Evolutionary conservation across 2,113 vertebrate species (phyloP).

Genomic region (Caranx ignobilis): DNA sequence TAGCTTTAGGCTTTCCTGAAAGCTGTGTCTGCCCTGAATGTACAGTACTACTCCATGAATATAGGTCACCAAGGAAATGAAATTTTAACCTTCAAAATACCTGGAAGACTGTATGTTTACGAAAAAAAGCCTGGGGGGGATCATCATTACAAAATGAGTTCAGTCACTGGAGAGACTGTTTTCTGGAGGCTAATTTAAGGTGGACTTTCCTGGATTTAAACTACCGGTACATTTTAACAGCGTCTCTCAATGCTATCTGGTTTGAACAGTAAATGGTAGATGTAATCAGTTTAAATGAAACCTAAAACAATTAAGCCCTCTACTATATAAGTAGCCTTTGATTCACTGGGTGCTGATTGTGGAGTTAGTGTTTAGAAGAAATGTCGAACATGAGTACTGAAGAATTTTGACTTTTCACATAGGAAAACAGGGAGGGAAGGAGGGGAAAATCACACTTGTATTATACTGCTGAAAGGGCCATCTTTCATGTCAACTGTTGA

Average conservation of each 20-base stretch:
- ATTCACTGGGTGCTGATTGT: background rate
- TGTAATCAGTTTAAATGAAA: background rate
- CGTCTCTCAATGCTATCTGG: background rate
- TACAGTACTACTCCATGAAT: conserved; percentile 49
- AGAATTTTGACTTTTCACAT: background rate
- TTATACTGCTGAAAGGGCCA: background rate
- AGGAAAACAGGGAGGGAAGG: conserved; percentile 3
- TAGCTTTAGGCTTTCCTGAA: conserved; percentile 76
- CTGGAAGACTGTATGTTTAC: conserved; percentile 9
- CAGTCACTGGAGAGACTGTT: conserved; percentile 15
- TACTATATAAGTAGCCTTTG: background rate
- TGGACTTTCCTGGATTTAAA: background rate
- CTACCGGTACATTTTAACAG: background rate
- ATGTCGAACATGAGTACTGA: conserved; percentile 1
- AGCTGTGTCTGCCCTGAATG: conserved; percentile 58
- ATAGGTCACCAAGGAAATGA: conserved; percentile 58
- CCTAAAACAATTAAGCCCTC: no score
- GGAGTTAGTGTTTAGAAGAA: background rate
- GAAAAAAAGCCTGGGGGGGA: conserved; percentile 27
- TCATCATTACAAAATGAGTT: conserved; percentile 34
- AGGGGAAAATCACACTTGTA: conserved; percentile 10
- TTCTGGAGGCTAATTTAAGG: conserved; percentile 27
- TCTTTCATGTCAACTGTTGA: background rate
- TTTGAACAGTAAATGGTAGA: background rate
- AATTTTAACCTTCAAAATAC: conserved; percentile 38